Evolutionary conservation across 37 sponge, comb jelly and placozoan species (phyloP).

Genomic region (Trichoplax adhaerens): DNA sequence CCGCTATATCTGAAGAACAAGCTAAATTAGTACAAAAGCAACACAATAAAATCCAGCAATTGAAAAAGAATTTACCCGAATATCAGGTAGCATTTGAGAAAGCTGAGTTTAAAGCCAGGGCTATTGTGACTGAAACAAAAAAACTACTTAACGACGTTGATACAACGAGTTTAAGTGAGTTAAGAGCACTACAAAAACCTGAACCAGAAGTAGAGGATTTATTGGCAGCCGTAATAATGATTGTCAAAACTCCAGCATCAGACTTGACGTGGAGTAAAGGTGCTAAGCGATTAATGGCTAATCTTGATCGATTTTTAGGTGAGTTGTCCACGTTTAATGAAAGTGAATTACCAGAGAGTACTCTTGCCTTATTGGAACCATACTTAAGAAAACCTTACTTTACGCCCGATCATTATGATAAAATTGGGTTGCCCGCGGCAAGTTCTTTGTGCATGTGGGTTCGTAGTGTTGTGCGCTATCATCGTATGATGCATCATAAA

Average conservation of each 20-base stretch:
- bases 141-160: constrained; percentile 16
- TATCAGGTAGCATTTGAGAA: constrained; percentile 34
- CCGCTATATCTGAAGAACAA: constrained; percentile 67
- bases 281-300: constrained; percentile 82
- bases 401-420: constrained; percentile 2
- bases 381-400: constrained; percentile 10
- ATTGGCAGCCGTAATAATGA: constrained; percentile 54
- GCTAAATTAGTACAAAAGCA: constrained; percentile 39
- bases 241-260: constrained; percentile 62
- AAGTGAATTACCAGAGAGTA: constrained; percentile 20
- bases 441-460: constrained; percentile 9
- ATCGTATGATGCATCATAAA: constrained; percentile 33
- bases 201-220: constrained; percentile 49
- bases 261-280: constrained; percentile 91
- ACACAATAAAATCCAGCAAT: constrained; percentile 39
- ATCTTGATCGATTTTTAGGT: constrained; percentile 59
- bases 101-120: constrained; percentile 16
- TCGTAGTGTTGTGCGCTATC: constrained; percentile 15
- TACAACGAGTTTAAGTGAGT: constrained; percentile 29
- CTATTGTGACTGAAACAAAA: constrained; percentile 12
- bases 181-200: constrained; percentile 41
- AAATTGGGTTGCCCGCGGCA: no score
- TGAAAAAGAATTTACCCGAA: constrained; percentile 57
- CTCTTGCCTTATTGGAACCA: constrained; percentile 26
- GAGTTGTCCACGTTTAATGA: constrained; percentile 23